These are phyloP conservation scores for Platyrinchus mystaceus DNA, from an alignment of 2,797 vertebrate species.

Conservation along the genomic window DNA sequence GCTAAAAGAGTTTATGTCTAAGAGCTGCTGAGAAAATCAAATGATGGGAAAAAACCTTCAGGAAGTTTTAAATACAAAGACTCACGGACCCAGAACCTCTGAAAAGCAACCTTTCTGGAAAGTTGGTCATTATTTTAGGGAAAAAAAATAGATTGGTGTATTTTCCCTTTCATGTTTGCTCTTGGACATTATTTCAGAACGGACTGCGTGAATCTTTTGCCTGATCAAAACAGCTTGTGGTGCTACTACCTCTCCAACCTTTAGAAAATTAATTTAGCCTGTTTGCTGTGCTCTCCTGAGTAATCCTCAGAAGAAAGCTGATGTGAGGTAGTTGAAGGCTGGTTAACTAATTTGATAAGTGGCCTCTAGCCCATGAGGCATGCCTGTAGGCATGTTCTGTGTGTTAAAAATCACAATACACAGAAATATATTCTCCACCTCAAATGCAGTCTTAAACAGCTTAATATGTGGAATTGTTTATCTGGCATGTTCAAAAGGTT, in stretches of 20 bases:
- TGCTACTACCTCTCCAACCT: background rate
- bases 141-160: background rate
- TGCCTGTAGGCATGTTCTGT: background rate
- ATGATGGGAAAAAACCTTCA: background rate
- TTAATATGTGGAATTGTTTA: background rate
- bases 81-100: rapidly evolving
- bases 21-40: background rate
- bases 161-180: background rate
- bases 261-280: background rate
- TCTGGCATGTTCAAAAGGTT: background rate
- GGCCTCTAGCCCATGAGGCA: background rate
- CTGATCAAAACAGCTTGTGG: background rate
- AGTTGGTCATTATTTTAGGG: background rate
- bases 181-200: background rate
- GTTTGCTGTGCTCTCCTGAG: background rate
- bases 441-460: background rate
- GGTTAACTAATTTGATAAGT: background rate
- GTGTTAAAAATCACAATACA: background rate
- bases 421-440: background rate
- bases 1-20: background rate
- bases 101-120: background rate
- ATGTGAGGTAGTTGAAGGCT: background rate
- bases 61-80: background rate
- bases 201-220: background rate
- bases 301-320: background rate